A percentile compares a stretch with the other conserved stretches of the same genome.
Evolutionary conservation across 2,113 vertebrate species (phyloP).

Genomic region (Bambusicola thoracicus): DNA sequence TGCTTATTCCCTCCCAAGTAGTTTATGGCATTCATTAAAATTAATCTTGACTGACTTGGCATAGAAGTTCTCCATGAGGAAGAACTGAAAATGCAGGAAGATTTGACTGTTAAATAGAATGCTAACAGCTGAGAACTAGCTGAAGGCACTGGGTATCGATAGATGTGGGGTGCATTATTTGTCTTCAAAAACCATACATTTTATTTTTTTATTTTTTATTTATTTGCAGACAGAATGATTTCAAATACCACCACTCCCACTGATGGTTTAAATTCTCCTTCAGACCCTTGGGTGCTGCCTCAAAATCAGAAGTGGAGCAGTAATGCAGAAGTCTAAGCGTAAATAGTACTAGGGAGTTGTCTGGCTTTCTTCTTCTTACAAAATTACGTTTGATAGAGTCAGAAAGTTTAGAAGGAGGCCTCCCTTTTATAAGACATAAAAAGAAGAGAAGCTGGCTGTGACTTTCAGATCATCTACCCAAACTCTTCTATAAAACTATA

Average conservation of each 20-base stretch:
- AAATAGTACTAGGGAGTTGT: not conserved
- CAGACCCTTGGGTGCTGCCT: not conserved
- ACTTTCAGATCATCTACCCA: not conserved
- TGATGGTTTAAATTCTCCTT: not conserved
- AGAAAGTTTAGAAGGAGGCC: not conserved
- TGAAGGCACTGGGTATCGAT: not conserved
- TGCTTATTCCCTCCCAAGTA: constrained; percentile 20
- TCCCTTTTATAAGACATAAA: not conserved
- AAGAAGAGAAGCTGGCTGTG: not conserved
- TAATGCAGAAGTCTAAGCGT: not conserved
- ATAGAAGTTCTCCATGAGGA: not conserved
- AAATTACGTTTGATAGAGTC: not conserved
- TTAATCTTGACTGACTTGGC: not conserved
- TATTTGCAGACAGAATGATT: fast-evolving
- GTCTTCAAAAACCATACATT: not conserved
- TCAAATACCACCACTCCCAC: not conserved
- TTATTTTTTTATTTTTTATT: not conserved
- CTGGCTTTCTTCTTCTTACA: not conserved
- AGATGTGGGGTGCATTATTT: not conserved
- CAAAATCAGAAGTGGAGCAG: not conserved
- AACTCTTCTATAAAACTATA: not conserved
- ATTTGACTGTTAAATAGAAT: not conserved
- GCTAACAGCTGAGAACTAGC: not conserved
- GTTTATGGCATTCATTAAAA: not conserved
- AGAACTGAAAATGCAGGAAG: not conserved